A percentile compares a stretch with the other conserved stretches of the same genome.
These are phyloP conservation scores for Ovibos moschatus DNA, from an alignment of 2,113 vertebrate species.

Conservation along the genomic window DNA sequence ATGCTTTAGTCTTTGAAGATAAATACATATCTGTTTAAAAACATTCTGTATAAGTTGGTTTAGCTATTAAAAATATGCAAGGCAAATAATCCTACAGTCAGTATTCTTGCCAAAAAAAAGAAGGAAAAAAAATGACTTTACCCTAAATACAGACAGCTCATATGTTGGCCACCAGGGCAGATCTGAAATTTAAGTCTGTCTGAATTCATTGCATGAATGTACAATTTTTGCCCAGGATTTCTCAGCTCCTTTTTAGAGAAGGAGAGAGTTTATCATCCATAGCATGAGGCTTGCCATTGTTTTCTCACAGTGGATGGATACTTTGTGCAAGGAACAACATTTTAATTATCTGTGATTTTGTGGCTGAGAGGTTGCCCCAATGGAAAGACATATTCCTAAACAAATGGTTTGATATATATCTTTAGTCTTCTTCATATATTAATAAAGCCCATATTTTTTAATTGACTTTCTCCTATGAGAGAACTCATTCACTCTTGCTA, in stretches of 20 bases:
- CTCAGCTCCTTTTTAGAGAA: slow-evolving; percentile 20
- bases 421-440: slow-evolving; percentile 15
- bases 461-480: slow-evolving; percentile 36
- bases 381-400: not conserved
- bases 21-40: slow-evolving; percentile 70
- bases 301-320: not conserved
- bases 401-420: not conserved
- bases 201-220: slow-evolving; percentile 48
- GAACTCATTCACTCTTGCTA: slow-evolving; percentile 46
- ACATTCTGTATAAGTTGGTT: slow-evolving; percentile 64
- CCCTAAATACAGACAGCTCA: slow-evolving; percentile 52
- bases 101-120: slow-evolving; percentile 68
- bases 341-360: slow-evolving; percentile 51
- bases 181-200: slow-evolving; percentile 65
- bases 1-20: slow-evolving; percentile 62
- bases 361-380: slow-evolving; percentile 46
- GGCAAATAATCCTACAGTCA: slow-evolving; percentile 65
- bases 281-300: slow-evolving; percentile 17
- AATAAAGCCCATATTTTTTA: not conserved
- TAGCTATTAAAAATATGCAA: slow-evolving; percentile 71
- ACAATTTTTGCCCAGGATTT: slow-evolving; percentile 33
- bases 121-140: slow-evolving; percentile 58
- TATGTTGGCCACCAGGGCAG: slow-evolving; percentile 67
- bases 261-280: slow-evolving; percentile 20
- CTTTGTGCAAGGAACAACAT: slow-evolving; percentile 41